phyloP scores from a whole-genome alignment of 2,113 vertebrate genomes.

The Notiomystis cincta region DNA sequence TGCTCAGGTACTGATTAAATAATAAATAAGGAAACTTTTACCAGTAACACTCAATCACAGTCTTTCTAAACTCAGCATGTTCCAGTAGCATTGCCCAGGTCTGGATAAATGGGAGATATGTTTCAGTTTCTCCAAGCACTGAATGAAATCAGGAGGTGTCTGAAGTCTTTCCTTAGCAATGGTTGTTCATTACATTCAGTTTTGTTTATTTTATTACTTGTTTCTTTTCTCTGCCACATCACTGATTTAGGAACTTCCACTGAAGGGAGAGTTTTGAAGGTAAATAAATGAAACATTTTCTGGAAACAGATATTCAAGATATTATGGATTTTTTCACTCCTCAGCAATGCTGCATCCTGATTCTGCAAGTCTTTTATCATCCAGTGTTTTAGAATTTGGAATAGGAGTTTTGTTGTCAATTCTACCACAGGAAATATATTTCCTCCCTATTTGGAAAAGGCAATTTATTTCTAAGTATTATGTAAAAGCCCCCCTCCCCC shows the following conservation, averaged over 20 bases:
- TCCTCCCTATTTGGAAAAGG: neutral
- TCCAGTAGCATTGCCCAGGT: neutral
- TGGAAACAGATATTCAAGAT: neutral
- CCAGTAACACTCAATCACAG: neutral
- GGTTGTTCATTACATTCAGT: neutral
- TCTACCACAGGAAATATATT: neutral
- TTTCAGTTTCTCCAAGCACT: neutral
- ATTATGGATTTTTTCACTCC: neutral
- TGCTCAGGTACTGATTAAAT: neutral
- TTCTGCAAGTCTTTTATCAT: neutral
- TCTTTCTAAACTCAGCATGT: neutral
- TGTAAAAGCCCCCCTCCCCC: neutral
- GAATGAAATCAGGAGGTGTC: neutral
- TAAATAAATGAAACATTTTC: neutral
- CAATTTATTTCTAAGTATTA: neutral
- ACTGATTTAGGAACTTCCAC: neutral
- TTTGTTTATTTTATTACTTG: neutral
- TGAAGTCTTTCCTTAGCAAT: neutral
- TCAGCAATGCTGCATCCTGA: neutral
- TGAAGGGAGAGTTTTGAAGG: neutral
- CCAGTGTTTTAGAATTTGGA: neutral
- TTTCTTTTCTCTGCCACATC: neutral
- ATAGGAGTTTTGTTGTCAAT: neutral
- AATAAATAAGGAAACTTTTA: neutral
- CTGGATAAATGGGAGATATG: neutral